These are phyloP conservation scores for Lepus townsendii DNA, from an alignment of 2,797 vertebrate genomes.

Conservation along the genomic window DNA sequence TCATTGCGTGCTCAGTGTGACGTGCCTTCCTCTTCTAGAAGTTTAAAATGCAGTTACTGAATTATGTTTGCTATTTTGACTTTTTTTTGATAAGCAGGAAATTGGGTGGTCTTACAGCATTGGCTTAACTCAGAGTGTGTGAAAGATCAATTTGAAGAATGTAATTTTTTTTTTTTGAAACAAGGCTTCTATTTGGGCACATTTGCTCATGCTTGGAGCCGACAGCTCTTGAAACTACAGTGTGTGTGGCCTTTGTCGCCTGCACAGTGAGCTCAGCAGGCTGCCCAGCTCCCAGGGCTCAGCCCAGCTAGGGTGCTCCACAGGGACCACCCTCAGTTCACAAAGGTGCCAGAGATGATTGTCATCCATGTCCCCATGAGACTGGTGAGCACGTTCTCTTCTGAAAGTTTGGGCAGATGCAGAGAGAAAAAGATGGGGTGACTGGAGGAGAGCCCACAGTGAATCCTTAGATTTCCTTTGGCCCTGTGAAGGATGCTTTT, in stretches of 20 bases:
- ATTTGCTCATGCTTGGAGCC: constrained; percentile 37
- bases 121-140: background rate
- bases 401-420: constrained; percentile 4
- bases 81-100: background rate
- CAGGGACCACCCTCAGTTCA: background rate
- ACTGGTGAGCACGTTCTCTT: background rate
- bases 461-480: background rate
- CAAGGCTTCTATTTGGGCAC: constrained; percentile 66
- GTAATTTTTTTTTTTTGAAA: constrained; percentile 8
- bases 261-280: background rate
- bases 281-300: background rate
- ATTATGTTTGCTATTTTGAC: background rate
- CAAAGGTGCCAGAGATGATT: background rate
- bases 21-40: background rate
- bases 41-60: background rate
- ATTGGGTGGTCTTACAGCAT: background rate
- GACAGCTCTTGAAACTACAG: constrained; percentile 47
- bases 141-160: constrained; percentile 18
- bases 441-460: background rate
- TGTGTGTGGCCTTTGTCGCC: constrained; percentile 5
- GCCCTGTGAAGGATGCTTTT: background rate
- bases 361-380: background rate
- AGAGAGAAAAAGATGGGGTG: background rate
- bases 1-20: background rate
- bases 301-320: background rate